Percentiles rank a stretch among this genome's conserved stretches.
phyloP scores from a whole-genome alignment of 53 echinoderm and acorn worm species.

The Hippasteria phrygiana region DNA sequence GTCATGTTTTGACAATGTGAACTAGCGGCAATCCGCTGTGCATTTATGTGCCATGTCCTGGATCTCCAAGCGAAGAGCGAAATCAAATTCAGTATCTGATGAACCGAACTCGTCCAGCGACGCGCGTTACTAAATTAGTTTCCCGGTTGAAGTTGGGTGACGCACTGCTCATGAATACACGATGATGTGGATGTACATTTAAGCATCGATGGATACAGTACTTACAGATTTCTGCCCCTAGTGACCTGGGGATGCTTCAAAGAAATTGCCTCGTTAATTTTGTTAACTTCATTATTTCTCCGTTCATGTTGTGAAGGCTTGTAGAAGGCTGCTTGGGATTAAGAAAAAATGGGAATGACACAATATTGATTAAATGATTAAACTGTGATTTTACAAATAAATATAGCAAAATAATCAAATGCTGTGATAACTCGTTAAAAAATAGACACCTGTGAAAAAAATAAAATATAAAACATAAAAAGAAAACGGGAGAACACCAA shows the following conservation, averaged over 20 bases:
- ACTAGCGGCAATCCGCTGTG: not conserved
- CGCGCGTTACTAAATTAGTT: not conserved
- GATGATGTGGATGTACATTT: not conserved
- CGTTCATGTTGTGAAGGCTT: not conserved
- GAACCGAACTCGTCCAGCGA: not conserved
- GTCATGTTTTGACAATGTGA: not conserved
- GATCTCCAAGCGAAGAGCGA: not conserved
- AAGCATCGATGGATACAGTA: not conserved
- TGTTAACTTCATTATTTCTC: not conserved
- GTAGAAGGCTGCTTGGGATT: not conserved
- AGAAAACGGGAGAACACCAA: no score
- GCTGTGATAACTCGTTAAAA: no score
- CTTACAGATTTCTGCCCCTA: not conserved
- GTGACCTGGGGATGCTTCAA: not conserved
- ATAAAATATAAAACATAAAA: no score
- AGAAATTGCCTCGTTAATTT: not conserved
- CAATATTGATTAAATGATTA: no score
- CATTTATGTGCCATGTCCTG: not conserved
- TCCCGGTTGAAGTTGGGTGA: not conserved
- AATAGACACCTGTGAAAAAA: no score
- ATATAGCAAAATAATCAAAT: no score
- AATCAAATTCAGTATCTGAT: not conserved
- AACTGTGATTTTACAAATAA: no score
- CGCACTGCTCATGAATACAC: slow-evolving; percentile 10
- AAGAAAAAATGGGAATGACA: no score